These are phyloP conservation scores for Pteromalus puparum DNA, from an alignment of 1,140 invertebrate genomes.

Conservation along the genomic window DNA sequence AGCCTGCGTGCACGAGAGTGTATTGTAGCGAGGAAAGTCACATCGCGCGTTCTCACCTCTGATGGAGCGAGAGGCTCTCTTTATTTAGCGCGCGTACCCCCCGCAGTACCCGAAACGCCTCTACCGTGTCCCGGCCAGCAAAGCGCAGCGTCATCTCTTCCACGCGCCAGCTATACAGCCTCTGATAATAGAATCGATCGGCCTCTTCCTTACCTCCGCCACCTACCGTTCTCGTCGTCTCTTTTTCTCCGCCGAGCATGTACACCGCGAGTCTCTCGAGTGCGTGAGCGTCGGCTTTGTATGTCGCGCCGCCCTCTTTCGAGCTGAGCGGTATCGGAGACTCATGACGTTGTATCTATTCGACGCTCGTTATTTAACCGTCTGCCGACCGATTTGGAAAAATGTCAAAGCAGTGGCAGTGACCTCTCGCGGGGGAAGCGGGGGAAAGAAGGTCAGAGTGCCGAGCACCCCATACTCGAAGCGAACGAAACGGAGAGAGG, in stretches of 20 bases:
- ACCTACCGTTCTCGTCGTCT: neutral
- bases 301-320: conserved; percentile 14
- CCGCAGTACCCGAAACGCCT: conserved; percentile 68
- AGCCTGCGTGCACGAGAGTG: neutral
- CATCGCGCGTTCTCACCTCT: conserved; percentile 14
- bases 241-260: neutral
- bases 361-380: neutral
- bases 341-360: neutral
- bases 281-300: neutral
- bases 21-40: neutral
- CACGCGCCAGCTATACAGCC: conserved; percentile 43
- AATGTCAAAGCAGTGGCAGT: neutral
- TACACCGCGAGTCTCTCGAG: neutral
- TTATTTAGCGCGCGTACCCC: conserved; percentile 56
- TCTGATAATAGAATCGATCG: conserved; percentile 14
- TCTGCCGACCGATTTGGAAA: neutral
- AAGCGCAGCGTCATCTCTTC: conserved; percentile 65
- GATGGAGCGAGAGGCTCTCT: conserved; percentile 13
- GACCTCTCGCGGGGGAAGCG: neutral
- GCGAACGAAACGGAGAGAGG: neutral
- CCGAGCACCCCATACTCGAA: neutral
- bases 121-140: conserved; percentile 61
- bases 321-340: neutral
- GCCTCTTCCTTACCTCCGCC: conserved; percentile 5
- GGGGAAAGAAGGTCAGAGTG: conserved; percentile 14